Conservation (phyloP, 2,113 vertebrate species). For the Pachyramphus minor region DNA sequence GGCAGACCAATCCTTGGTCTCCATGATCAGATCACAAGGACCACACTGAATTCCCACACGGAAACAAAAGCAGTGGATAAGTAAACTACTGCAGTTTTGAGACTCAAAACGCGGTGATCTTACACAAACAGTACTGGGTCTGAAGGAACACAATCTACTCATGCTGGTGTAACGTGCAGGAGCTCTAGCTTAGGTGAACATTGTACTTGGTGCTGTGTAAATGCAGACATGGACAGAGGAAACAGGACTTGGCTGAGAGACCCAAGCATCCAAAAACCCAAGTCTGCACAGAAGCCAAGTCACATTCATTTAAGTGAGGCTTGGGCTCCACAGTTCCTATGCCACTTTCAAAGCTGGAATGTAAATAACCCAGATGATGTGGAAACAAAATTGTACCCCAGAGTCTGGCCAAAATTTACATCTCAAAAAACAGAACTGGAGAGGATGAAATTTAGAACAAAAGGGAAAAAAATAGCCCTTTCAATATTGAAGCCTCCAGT, state of each 20-base stretch:
- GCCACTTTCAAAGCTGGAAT: neutral
- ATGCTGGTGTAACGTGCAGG: neutral
- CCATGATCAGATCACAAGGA: neutral
- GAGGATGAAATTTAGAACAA: neutral
- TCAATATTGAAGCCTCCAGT: neutral
- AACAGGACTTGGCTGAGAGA: neutral
- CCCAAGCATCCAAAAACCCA: neutral
- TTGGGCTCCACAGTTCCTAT: neutral
- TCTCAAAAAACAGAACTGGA: neutral
- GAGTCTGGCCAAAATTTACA: neutral
- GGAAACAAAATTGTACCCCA: neutral
- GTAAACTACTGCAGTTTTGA: neutral
- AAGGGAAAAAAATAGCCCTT: fast-evolving
- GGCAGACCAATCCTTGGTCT: neutral
- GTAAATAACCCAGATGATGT: neutral
- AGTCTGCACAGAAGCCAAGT: neutral
- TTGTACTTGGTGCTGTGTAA: neutral
- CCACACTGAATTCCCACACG: neutral
- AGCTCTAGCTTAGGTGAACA: neutral
- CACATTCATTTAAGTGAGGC: neutral
- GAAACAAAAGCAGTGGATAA: neutral
- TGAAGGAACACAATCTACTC: neutral
- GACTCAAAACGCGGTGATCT: neutral
- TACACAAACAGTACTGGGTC: neutral
- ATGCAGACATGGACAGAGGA: neutral